Conservation (phyloP, 2,797 vertebrate species). For the Neostethus bicornis region DNA sequence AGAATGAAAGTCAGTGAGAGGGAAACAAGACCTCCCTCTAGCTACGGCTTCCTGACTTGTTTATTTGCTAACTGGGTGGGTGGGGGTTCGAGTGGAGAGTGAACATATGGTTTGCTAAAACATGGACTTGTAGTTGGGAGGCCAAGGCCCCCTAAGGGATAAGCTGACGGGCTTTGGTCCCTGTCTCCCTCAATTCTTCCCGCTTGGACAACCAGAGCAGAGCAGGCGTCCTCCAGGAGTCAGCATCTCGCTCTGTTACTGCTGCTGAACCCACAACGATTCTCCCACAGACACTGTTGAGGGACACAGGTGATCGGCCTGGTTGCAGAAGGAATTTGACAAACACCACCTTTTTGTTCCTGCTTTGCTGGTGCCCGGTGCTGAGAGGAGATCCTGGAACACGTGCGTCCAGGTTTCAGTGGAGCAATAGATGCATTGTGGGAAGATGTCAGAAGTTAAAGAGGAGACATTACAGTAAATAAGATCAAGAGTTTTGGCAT, state of each 20-base stretch:
- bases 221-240: constrained; percentile 67
- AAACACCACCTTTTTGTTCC: constrained; percentile 64
- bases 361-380: constrained; percentile 43
- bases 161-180: constrained; percentile 74
- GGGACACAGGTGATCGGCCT: not conserved
- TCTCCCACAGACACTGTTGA: constrained; percentile 31
- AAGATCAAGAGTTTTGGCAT: constrained; percentile 24
- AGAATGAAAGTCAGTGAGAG: constrained; percentile 65
- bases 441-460: constrained; percentile 30
- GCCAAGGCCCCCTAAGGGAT: constrained; percentile 76
- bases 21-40: constrained; percentile 75
- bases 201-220: constrained; percentile 76
- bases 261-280: constrained; percentile 33
- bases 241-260: constrained; percentile 42
- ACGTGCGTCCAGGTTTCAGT: constrained; percentile 3
- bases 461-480: not conserved
- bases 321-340: constrained; percentile 61
- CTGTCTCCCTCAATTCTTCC: constrained; percentile 84
- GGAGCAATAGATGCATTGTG: constrained; percentile 33
- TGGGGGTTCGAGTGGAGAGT: constrained; percentile 49
- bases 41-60: constrained; percentile 83
- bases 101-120: constrained; percentile 88
- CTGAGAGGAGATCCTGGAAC: constrained; percentile 36
- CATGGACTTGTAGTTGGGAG: constrained; percentile 83
- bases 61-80: constrained; percentile 78